Conservation (phyloP, 2,113 vertebrate genomes). For the Gallinago undulata region DNA sequence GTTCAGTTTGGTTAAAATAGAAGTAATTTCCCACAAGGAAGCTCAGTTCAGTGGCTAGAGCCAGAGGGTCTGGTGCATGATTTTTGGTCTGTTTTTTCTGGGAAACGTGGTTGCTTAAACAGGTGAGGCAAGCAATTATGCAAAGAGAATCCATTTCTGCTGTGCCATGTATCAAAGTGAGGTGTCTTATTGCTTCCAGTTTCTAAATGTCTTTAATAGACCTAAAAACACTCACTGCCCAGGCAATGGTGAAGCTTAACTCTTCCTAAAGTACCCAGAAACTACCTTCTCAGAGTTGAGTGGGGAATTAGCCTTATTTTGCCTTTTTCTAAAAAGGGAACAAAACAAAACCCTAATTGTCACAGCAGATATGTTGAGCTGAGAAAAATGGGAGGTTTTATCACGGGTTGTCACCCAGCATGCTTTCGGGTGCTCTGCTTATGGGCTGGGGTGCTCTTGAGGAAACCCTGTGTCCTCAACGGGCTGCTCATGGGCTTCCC, state of each 20-base stretch:
- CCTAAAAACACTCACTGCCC: not conserved
- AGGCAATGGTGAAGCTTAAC: not conserved
- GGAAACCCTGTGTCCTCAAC: not conserved
- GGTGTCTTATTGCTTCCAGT: not conserved
- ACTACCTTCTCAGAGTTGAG: not conserved
- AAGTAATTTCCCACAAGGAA: not conserved
- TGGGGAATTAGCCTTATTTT: not conserved
- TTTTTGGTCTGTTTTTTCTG: not conserved
- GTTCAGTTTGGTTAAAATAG: not conserved
- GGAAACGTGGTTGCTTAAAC: not conserved
- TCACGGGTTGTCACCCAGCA: not conserved
- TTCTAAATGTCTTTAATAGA: not conserved
- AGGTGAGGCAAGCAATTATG: not conserved
- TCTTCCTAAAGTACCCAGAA: not conserved
- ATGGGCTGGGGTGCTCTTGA: rapidly evolving
- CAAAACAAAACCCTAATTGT: not conserved
- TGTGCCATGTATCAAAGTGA: not conserved
- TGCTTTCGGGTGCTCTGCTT: not conserved
- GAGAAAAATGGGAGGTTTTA: not conserved
- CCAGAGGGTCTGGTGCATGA: not conserved
- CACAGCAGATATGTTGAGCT: not conserved
- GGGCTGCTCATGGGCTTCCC: not conserved
- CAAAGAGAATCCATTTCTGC: not conserved
- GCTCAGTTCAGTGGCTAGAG: not conserved
- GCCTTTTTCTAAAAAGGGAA: not conserved